Evolutionary conservation across 2,113 vertebrate species (phyloP), one percentile per base, ranked within the genome.

Genomic region (Halcyon malimbica): DNA sequence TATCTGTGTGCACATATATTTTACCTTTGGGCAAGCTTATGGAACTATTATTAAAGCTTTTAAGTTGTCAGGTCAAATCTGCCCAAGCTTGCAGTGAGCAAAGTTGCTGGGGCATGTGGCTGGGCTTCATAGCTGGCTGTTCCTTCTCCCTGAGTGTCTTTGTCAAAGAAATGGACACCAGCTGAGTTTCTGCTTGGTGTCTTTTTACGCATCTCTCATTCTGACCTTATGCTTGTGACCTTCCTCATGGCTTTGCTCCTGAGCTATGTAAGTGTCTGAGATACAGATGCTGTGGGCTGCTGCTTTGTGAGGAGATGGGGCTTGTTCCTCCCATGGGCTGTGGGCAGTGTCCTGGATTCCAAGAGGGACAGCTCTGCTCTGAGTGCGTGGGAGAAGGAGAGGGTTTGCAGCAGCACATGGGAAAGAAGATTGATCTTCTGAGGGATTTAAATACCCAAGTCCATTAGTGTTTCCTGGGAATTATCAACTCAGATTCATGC

Each of bases 381-480:
- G 4, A 17, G 48, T 51, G 35, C 0, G 0, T 10, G 9, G 62
- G 69, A 46, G 10, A 73, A 37, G 11, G 86, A 57, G 21, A 23
- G 15, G 1, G 18, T 44, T 48, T 41, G 57, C 84, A 91, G 74
- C 67, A 68, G 68, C 4, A 5, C 10, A 6, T 0, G 3, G 50
- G 68, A 25, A 67, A 60, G 53, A 26, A 71, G 13, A 25, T 16
- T 74, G 83, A 64, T 75, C 65, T 88, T 74, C 75, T 26, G 24
- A 53, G 69, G 77, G 80, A 20, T 57, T n/a, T 78, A 83, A 84
- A 74, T 78, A 29, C 28, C 29, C 90, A 53, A 68, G 56, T 90
- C 83, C 92, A 89, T 93, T 92, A 93, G 44, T 64, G 42, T 23
- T 93, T 70, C 88, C 67, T 62, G 48, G 86, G 83, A 94, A 90